Evolutionary conservation across 1,140 invertebrate species (phyloP), one percentile per base, ranked within the genome.

Genomic region (Saxidomus purpurata): DNA sequence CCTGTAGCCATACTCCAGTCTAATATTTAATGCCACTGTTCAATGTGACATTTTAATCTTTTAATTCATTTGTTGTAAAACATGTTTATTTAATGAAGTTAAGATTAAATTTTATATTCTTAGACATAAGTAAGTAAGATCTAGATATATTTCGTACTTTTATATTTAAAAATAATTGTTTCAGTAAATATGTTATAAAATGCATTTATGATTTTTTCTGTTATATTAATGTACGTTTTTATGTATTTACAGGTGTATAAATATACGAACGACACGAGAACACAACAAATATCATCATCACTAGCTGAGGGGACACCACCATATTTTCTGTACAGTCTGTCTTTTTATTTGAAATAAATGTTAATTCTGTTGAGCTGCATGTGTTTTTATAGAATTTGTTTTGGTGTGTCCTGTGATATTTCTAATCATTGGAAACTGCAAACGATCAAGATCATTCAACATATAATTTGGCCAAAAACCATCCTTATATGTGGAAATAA

Each of bases 1-100:
- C 31, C 25, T 15, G 4, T 49, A 43, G 38, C 19, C 19, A 47
- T 28, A 8, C 40, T 47, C 40, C 40, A 40, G 71, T 76, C 38
- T 25, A 15, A 76, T 52, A 55, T 79, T 55, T 55, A 79, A 79
- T 79, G 76, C 76, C 76, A 79, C 76, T 79, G 76, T 79, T 79
- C 71, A 76, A 76, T 76, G 9, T 76, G 71, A 76, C 38, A 47
- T 43, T 1, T 47, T 76, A 13, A 38, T 71, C 6, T 38, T 71
- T 71, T 71, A 13, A 17, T 38, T 71, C 25, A 2, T 28, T 76
- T 40, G 15, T 61, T 61, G 59, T 61, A 13, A n/a, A n/a, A n/a
- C n/a, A 28, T n/a, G 6, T 61, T 61, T n/a, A 6, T 61, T 61
- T 69, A 34, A 34, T 28, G 31, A 69, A n/a, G n/a, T n/a, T n/a